Evolutionary conservation across 2,888 invertebrate species (phyloP), one percentile per base, ranked within the genome.

Genomic region (Spicauda simplicius): DNA sequence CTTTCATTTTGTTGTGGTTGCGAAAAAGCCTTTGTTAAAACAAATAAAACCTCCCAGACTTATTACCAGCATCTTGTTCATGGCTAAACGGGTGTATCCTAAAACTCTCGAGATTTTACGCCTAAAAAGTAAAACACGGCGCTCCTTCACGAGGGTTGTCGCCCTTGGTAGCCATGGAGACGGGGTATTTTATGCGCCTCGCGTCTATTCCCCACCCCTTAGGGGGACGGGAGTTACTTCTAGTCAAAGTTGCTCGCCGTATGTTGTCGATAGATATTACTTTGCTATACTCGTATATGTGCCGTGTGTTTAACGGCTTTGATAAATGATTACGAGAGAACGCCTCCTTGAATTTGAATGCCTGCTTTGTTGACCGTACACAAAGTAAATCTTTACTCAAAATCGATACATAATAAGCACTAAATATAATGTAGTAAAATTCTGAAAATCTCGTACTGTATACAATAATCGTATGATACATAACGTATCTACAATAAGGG

Each of bases 131-230:
- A 59, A 64, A 65, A 53, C 59, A 52, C 58, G n/a, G 45, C 61
- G 45, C 70, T 64, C 62, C 59, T 62, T 64, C 67, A 69, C 80
- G 86, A 84, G 87, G 89, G 89, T 88, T 86, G 86, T 82, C 85
- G 88, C 87, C 86, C 88, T 85, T 87, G 84, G 89, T 90, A 80
- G 78, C 84, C 83, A 88, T 88, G 80, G 85, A 74, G 73, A 90
- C 88, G 81, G 80, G 81, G 71, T 78, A 82, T 88, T 90, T 90
- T 86, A 88, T 90, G 84, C 84, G 81, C 82, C 84, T 82, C 86
- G 82, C 83, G 85, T 85, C 86, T 85, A 74, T 80, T 78, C 77
- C 69, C 70, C 71, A 70, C 73, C 71, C 73, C 70, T 68, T 20
- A 55, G 48, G 59, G 60, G 59, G 52, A 52, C 18, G 18, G 50